Percentiles rank a stretch among this genome's conserved stretches.
Conservation (phyloP, 2,888 invertebrate species). For the Apodemia zela region DNA sequence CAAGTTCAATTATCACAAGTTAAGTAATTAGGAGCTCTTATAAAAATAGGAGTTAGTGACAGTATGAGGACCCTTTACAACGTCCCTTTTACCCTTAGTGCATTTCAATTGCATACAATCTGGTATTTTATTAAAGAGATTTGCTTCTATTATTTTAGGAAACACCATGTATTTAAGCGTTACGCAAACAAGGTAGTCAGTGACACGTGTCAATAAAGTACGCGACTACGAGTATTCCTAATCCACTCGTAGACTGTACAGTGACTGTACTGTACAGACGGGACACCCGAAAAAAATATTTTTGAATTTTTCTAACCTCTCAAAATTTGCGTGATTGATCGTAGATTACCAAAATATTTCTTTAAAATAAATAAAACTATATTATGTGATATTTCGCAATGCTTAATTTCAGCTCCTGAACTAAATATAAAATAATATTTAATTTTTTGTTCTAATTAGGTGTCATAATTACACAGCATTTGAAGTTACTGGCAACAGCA, state of each 20-base stretch:
- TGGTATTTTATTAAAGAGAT: neutral
- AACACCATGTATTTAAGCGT: neutral
- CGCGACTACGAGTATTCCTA: neutral
- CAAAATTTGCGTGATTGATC: no score
- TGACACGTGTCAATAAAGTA: slow-evolving; percentile 12
- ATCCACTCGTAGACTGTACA: neutral
- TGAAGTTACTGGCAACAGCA: no score
- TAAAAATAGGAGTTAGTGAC: neutral
- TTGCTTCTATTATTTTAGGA: slow-evolving; percentile 10
- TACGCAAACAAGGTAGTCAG: slow-evolving; percentile 2
- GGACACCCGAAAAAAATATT: no score
- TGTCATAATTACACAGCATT: no score
- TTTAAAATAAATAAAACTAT: no score
- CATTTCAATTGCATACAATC: neutral
- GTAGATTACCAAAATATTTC: no score
- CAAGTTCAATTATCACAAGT: no score
- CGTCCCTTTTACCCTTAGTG: neutral
- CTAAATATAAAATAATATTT: no score
- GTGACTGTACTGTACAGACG: neutral
- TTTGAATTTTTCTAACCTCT: no score
- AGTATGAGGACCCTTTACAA: neutral
- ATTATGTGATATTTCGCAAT: no score
- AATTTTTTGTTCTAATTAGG: no score
- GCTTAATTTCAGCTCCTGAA: no score
- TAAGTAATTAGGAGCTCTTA: neutral